Evolutionary conservation across 2,888 invertebrate species (phyloP).

Genomic region (Pterostichus madidus): DNA sequence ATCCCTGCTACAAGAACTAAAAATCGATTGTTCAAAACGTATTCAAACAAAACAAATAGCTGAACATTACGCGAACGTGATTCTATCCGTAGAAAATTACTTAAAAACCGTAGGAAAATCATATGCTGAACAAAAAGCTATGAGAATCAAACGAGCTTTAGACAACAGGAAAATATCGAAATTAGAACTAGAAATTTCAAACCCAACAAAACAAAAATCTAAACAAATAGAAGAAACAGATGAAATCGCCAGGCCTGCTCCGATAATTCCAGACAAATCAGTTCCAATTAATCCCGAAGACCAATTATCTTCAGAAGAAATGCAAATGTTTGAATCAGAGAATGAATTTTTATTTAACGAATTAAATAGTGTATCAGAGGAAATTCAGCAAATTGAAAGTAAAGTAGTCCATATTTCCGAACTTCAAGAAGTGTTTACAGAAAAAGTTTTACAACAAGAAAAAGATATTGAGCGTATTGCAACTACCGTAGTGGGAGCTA

Average conservation of each 20-base stretch:
- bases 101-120: conserved; percentile 92
- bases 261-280: conserved; percentile 75
- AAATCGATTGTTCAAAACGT: conserved; percentile 81
- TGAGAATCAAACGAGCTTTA: conserved; percentile 90
- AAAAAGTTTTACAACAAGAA: conserved; percentile 96
- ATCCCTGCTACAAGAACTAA: conserved; percentile 87
- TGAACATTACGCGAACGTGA: conserved; percentile 88
- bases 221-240: conserved; percentile 31
- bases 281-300: conserved; percentile 80
- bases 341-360: conserved; percentile 93
- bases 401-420: conserved; percentile 98
- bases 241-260: conserved; percentile 70
- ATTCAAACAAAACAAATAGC: conserved; percentile 82
- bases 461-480: conserved; percentile 94
- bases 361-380: conserved; percentile 92
- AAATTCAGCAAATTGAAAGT: conserved; percentile 92
- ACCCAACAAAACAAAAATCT: conserved; percentile 7
- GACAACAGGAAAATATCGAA: conserved; percentile 90
- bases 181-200: conserved; percentile 77
- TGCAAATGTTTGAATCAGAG: conserved; percentile 96
- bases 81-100: conserved; percentile 88
- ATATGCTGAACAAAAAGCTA: conserved; percentile 92
- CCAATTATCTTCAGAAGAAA: conserved; percentile 89
- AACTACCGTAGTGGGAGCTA: conserved; percentile 92
- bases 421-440: conserved; percentile 96